phyloP scores from a whole-genome alignment of 2,113 vertebrate genomes.

The Hepsetus odoe region DNA sequence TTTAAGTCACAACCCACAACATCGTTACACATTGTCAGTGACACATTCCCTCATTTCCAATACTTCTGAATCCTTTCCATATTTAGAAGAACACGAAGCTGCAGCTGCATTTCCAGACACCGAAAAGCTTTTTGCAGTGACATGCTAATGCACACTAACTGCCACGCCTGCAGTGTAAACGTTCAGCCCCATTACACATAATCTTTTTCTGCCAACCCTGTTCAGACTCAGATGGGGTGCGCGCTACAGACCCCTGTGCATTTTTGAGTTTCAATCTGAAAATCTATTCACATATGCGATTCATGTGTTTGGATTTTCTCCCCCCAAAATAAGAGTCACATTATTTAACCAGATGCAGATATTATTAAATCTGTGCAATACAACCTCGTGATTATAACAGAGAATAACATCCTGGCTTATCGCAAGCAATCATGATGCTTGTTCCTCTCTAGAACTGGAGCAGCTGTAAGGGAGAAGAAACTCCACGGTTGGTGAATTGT shows the following conservation, averaged over 20 bases:
- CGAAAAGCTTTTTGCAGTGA: background rate
- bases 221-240: background rate
- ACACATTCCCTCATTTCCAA: too few species aligned
- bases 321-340: background rate
- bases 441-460: background rate
- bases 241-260: background rate
- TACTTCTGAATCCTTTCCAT: too few species aligned
- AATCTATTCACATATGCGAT: background rate
- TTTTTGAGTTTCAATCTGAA: background rate
- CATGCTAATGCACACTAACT: background rate
- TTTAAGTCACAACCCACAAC: too few species aligned
- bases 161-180: background rate
- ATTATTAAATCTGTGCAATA: background rate
- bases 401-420: background rate
- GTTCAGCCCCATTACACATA: background rate
- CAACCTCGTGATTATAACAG: background rate
- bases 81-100: background rate
- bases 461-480: background rate
- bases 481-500: conserved; percentile 21
- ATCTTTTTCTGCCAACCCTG: background rate
- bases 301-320: background rate
- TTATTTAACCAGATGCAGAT: too few species aligned
- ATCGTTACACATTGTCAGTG: too few species aligned
- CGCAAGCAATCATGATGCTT: background rate
- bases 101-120: background rate